Conservation (phyloP, 2,113 vertebrate species). For the Rhea americana region DNA sequence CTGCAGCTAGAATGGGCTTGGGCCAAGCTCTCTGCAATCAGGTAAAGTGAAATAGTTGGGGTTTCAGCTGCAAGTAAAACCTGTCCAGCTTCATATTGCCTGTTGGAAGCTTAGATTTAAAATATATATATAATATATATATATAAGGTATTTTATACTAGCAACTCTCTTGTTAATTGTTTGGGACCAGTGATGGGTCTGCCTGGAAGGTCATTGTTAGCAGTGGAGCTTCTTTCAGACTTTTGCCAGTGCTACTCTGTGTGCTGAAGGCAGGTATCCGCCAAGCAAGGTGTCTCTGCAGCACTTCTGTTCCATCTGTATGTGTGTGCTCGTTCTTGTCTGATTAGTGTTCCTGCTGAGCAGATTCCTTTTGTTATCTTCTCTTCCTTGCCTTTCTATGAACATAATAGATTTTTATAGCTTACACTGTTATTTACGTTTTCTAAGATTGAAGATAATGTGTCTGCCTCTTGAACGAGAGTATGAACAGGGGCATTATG, state of each 20-base stretch:
- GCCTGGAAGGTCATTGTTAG: neutral
- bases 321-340: neutral
- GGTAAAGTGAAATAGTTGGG: conserved; percentile 71
- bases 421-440: neutral
- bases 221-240: neutral
- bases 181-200: neutral
- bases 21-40: conserved; percentile 93
- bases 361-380: neutral
- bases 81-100: neutral
- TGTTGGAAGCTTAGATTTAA: neutral
- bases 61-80: neutral
- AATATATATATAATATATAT: neutral
- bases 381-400: neutral
- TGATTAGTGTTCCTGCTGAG: neutral
- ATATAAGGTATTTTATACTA: neutral
- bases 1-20: conserved; percentile 88
- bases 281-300: neutral
- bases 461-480: neutral
- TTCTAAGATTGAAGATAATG: neutral
- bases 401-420: neutral
- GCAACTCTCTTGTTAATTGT: neutral
- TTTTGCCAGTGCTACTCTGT: neutral
- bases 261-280: neutral
- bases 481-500: neutral
- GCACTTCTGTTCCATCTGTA: neutral